Evolutionary conservation across 2,797 vertebrate species (phyloP), one percentile per base, ranked within the genome.

Genomic region (Adelosebastes latens): DNA sequence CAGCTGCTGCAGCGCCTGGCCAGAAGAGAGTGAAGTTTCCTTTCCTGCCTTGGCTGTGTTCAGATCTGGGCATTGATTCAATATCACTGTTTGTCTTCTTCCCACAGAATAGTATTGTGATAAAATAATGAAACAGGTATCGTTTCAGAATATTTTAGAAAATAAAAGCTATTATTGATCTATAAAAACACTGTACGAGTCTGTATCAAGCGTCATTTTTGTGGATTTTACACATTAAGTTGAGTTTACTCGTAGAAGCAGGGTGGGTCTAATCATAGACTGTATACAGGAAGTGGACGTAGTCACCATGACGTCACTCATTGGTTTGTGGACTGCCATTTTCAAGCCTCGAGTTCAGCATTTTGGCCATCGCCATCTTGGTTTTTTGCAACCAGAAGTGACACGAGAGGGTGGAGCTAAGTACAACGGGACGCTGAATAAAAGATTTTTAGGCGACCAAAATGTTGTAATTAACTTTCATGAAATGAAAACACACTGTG

Each of bases 51-150:
- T 71, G 83, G 84, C 87, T 55, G 80, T 10, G 46, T 42, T 70
- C 86, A 75, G 75, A 68, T 62, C 71, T 82, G 83, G 77, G 83
- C 77, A n/a, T 2, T 2, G 39, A 79, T 72, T 91, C 88, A 88
- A 75, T 36, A 74, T 75, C 70, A 67, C n/a, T 36, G 24, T 78
- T 39, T 74, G 46, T 68, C 63, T 75, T 73, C 20, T 58, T 77
- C 70, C 25, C 63, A 16, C 55, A 65, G 55, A 73, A 62, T 72
- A 2, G 3, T 9, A 55, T 31, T 67, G 63, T 59, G 63, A 84
- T 69, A 27, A 81, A 81, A 79, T 72, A 16, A 86, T 55, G 25
- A 80, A 2, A 24, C 34, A 39, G 24, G 31, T 16, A 63, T 77
- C n/a, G 53, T 78, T 68, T 77, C 32, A 11, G 14, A 59, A n/a